A percentile compares a stretch with the other conserved stretches of the same genome.
phyloP scores from a whole-genome alignment of 1,140 invertebrate genomes.

The Calosoma granatense region DNA sequence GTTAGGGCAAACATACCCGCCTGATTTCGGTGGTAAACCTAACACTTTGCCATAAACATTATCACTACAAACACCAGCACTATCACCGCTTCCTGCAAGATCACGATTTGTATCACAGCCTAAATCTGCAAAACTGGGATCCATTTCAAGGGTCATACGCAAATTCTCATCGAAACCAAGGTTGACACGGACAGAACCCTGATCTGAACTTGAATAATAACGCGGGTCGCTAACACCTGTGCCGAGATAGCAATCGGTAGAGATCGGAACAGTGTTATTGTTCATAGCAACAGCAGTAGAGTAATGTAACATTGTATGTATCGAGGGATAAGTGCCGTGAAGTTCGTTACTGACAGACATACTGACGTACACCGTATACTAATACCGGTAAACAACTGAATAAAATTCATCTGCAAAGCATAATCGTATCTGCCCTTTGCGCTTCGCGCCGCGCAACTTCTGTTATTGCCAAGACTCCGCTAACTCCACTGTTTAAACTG shows the following conservation, averaged over 20 bases:
- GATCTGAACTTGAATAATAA: slow-evolving; percentile 14
- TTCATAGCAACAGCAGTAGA: too few species aligned
- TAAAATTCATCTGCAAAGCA: too few species aligned
- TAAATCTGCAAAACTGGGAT: slow-evolving; percentile 49
- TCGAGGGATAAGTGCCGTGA: too few species aligned
- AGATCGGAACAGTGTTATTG: background rate
- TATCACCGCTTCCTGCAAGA: slow-evolving; percentile 20
- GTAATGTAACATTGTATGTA: too few species aligned
- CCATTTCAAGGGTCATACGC: slow-evolving; percentile 51
- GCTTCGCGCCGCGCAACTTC: too few species aligned
- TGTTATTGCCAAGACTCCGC: too few species aligned
- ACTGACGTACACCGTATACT: too few species aligned
- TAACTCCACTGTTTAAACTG: too few species aligned
- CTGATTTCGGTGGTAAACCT: slow-evolving; percentile 31
- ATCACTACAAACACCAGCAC: background rate
- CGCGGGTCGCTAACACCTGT: background rate
- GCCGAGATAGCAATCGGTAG: background rate
- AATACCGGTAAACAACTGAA: too few species aligned
- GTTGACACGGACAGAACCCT: slow-evolving; percentile 41
- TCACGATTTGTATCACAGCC: slow-evolving; percentile 18
- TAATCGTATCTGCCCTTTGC: too few species aligned
- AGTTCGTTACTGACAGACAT: too few species aligned
- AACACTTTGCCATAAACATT: slow-evolving; percentile 15
- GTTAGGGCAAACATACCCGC: slow-evolving; percentile 32
- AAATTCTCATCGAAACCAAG: slow-evolving; percentile 50